These are phyloP conservation scores for Esox lucius DNA, from an alignment of 2,797 vertebrate genomes.

Conservation along the genomic window DNA sequence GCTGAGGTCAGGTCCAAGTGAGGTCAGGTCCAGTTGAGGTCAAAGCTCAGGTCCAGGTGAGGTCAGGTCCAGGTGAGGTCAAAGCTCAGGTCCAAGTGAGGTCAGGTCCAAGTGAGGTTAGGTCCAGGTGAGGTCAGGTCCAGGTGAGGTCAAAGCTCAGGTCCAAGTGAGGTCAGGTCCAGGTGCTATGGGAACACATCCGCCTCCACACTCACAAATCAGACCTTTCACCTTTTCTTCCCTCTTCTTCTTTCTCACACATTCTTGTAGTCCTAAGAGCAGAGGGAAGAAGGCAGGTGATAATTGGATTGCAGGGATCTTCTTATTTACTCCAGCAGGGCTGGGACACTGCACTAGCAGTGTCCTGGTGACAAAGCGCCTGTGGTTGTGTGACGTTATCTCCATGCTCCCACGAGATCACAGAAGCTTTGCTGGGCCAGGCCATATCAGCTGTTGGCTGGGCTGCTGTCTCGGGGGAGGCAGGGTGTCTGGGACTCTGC, in stretches of 20 bases:
- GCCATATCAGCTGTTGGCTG: constrained; percentile 49
- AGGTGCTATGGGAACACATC: no score
- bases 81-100: no score
- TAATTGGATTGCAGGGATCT: constrained; percentile 76
- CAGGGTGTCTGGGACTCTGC: constrained; percentile 32
- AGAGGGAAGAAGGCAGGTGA: neutral
- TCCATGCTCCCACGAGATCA: constrained; percentile 50
- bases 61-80: no score
- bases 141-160: no score
- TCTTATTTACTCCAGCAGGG: constrained; percentile 65
- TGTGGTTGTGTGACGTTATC: constrained; percentile 59
- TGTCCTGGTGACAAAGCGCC: constrained; percentile 63
- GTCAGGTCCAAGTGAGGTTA: no score
- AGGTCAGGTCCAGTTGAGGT: no score
- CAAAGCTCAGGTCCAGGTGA: no score
- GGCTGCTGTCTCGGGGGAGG: constrained; percentile 28
- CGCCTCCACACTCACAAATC: no score
- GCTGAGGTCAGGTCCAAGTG: no score
- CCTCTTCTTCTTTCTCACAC: constrained; percentile 22
- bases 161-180: no score
- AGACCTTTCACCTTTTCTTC: constrained; percentile 29
- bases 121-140: no score
- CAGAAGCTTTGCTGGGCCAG: constrained; percentile 54
- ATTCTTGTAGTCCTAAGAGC: neutral
- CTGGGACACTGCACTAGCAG: constrained; percentile 38